These are phyloP conservation scores for Rhinoderma darwinii DNA, from an alignment of 2,113 vertebrate genomes.

Conservation along the genomic window DNA sequence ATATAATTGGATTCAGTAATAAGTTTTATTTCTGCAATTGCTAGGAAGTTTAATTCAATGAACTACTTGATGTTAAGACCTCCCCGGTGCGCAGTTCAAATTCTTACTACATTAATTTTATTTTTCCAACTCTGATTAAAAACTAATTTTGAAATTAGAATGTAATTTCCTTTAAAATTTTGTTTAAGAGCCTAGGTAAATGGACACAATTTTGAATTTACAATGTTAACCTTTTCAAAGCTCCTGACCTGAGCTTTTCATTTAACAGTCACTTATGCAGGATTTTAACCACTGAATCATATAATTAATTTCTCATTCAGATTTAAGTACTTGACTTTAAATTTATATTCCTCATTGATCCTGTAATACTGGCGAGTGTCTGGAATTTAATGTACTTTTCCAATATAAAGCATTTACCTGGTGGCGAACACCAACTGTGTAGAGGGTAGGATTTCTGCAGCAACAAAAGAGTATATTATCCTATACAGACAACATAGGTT, in stretches of 20 bases:
- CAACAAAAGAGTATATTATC: not conserved
- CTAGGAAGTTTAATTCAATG: not conserved
- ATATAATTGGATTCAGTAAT: not conserved
- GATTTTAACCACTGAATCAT: not conserved
- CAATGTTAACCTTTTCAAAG: not conserved
- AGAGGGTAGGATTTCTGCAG: not conserved
- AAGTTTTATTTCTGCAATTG: conserved; percentile 3
- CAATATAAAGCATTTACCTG: not conserved
- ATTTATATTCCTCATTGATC: not conserved
- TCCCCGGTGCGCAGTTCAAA: conserved; percentile 5
- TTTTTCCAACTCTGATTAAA: conserved; percentile 29
- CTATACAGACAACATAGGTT: not conserved
- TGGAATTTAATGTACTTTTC: not conserved
- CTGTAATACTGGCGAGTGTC: not conserved
- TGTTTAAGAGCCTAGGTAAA: not conserved
- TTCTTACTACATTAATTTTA: not conserved
- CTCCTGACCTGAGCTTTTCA: not conserved
- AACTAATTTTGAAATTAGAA: conserved; percentile 22
- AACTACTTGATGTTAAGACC: conserved; percentile 28
- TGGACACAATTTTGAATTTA: not conserved
- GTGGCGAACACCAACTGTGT: not conserved
- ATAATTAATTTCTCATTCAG: conserved; percentile 8
- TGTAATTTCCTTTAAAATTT: conserved; percentile 24
- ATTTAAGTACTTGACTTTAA: not conserved
- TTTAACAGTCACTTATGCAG: not conserved